A percentile compares a stretch with the other conserved stretches of the same genome.
Conservation (phyloP, 2,888 invertebrate genomes). For the Andrena flavipes region DNA sequence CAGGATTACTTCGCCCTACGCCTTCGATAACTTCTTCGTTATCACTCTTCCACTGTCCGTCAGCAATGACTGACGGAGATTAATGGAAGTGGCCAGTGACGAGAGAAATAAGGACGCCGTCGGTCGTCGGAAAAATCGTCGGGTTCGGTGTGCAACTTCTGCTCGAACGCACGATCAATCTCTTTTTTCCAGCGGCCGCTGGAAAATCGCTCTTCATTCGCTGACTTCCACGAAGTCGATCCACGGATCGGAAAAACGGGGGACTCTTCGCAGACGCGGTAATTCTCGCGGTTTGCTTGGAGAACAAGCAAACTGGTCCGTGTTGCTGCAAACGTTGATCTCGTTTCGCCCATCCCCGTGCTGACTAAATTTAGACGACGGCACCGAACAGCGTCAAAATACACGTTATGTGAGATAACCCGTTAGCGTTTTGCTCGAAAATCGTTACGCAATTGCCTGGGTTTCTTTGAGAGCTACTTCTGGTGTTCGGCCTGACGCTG, state of each 20-base stretch:
- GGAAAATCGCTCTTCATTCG: slow-evolving; percentile 37
- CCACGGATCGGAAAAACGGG: slow-evolving; percentile 20
- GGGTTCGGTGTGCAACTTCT: slow-evolving; percentile 41
- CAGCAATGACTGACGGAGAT: slow-evolving; percentile 55
- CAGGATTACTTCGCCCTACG: slow-evolving; percentile 23
- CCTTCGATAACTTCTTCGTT: slow-evolving; percentile 52
- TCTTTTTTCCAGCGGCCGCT: slow-evolving; percentile 34
- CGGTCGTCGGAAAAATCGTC: slow-evolving; percentile 30
- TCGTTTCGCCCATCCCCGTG: background rate
- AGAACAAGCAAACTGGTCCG: slow-evolving; percentile 20
- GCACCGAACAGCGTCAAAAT: slow-evolving; percentile 8
- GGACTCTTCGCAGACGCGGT: background rate
- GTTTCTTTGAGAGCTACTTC: background rate
- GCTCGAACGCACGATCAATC: slow-evolving; percentile 59
- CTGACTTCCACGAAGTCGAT: slow-evolving; percentile 22
- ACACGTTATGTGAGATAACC: slow-evolving; percentile 1
- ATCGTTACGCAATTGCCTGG: slow-evolving; percentile 1
- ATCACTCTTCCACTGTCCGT: slow-evolving; percentile 50
- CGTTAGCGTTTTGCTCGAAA: background rate
- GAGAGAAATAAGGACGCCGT: slow-evolving; percentile 49
- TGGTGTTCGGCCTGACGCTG: background rate
- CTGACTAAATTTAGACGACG: background rate
- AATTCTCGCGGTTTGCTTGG: slow-evolving; percentile 15
- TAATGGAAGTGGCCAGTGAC: slow-evolving; percentile 53
- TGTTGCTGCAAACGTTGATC: background rate